phyloP scores from a whole-genome alignment of 30 jellyfish, hydroid and myxozoan genomes.

The Turritopsis rubra region DNA sequence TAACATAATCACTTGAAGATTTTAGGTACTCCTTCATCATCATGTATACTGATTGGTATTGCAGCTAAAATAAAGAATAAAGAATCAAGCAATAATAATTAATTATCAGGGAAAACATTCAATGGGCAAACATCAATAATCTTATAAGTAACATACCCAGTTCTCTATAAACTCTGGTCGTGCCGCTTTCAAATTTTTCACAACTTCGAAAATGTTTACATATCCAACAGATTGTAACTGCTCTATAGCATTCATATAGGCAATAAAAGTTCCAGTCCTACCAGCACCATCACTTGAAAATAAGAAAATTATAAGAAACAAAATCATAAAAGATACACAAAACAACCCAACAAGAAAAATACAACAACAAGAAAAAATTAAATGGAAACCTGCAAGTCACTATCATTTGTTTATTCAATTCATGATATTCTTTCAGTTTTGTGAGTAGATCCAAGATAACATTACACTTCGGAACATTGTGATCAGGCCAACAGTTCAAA shows the following conservation, averaged over 20 bases:
- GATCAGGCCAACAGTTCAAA: background rate
- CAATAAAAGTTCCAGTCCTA: constrained; percentile 54
- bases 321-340: too few species aligned
- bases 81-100: background rate
- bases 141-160: constrained; percentile 15
- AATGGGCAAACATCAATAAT: background rate
- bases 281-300: constrained; percentile 58
- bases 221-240: constrained; percentile 33
- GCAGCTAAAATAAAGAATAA: background rate
- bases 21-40: background rate
- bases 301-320: too few species aligned
- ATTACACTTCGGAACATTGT: background rate
- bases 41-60: background rate
- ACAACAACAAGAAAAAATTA: too few species aligned
- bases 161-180: constrained; percentile 59
- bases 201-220: constrained; percentile 47
- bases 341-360: too few species aligned
- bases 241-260: constrained; percentile 34
- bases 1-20: background rate
- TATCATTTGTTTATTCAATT: background rate
- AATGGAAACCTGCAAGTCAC: background rate
- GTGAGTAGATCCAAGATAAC: background rate
- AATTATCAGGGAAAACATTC: too few species aligned
- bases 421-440: background rate
- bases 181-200: constrained; percentile 29